These are phyloP conservation scores for Beris chalybata DNA, from an alignment of 2,888 invertebrate species.

Conservation along the genomic window DNA sequence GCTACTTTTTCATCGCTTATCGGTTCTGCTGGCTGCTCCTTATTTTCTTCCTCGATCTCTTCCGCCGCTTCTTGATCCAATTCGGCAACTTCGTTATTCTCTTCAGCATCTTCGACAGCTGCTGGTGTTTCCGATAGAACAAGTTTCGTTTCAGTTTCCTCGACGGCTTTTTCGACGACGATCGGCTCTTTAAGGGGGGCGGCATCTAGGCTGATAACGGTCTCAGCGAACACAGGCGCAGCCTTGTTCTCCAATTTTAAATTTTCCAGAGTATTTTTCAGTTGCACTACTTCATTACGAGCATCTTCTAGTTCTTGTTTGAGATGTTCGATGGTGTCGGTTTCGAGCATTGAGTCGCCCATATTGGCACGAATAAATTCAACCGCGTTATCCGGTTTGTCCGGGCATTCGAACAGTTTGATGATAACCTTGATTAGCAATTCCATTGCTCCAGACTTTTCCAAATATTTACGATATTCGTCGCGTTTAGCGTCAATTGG, in stretches of 20 bases:
- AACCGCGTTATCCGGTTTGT: conserved; percentile 52
- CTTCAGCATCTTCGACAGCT: neutral
- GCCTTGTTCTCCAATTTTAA: conserved; percentile 19
- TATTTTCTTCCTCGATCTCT: neutral
- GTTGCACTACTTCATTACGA: conserved; percentile 44
- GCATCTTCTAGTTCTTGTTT: conserved; percentile 48
- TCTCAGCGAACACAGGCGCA: neutral
- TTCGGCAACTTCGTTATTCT: neutral
- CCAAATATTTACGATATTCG: conserved; percentile 55
- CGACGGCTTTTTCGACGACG: neutral
- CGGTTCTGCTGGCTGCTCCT: neutral
- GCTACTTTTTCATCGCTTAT: too few species aligned
- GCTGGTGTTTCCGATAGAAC: neutral
- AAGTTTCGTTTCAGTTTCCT: neutral
- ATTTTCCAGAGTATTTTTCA: conserved; percentile 34
- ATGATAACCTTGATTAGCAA: conserved; percentile 52
- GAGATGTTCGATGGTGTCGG: conserved; percentile 48
- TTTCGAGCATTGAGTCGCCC: conserved; percentile 49
- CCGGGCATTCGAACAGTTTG: conserved; percentile 47
- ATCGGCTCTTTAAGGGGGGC: neutral
- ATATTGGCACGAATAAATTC: conserved; percentile 51
- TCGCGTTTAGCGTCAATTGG: conserved; percentile 56
- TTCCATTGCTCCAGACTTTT: conserved; percentile 53
- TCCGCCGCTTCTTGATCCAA: neutral
- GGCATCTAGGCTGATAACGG: neutral